phyloP scores from a whole-genome alignment of 2,888 invertebrate species.

The Papilio gigon region DNA sequence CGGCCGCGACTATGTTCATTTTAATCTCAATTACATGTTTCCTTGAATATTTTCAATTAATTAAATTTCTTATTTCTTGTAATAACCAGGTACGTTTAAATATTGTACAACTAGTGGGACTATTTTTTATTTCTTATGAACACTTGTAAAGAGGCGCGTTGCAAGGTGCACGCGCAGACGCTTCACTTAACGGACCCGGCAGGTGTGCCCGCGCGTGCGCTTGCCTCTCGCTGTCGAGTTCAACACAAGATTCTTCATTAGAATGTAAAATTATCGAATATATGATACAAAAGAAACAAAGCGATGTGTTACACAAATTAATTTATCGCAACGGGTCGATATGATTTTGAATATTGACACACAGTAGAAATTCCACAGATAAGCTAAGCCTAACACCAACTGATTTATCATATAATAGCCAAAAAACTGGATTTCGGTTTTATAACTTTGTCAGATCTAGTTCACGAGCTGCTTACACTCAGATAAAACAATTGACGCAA shows the following conservation, averaged over 20 bases:
- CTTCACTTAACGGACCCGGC: not conserved
- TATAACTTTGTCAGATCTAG: not conserved
- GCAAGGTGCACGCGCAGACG: not conserved
- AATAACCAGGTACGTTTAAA: not conserved
- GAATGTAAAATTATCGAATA: no score
- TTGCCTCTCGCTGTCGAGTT: not conserved
- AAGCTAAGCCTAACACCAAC: no score
- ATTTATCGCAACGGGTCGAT: no score
- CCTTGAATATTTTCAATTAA: not conserved
- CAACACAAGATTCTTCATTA: no score
- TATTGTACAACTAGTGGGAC: not conserved
- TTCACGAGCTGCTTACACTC: not conserved
- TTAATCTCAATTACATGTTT: not conserved
- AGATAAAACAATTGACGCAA: not conserved
- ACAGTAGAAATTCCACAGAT: no score
- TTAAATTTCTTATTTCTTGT: not conserved
- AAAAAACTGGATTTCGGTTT: not conserved
- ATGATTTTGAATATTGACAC: no score
- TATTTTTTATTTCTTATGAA: no score
- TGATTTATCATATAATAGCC: not conserved
- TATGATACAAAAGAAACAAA: no score
- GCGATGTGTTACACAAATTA: no score
- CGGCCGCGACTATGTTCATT: slow-evolving; percentile 8
- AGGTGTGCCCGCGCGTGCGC: not conserved
- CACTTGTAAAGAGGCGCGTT: not conserved